These are phyloP conservation scores for Spea multiplicata DNA, from an alignment of 2,113 vertebrate genomes.

Conservation along the genomic window DNA sequence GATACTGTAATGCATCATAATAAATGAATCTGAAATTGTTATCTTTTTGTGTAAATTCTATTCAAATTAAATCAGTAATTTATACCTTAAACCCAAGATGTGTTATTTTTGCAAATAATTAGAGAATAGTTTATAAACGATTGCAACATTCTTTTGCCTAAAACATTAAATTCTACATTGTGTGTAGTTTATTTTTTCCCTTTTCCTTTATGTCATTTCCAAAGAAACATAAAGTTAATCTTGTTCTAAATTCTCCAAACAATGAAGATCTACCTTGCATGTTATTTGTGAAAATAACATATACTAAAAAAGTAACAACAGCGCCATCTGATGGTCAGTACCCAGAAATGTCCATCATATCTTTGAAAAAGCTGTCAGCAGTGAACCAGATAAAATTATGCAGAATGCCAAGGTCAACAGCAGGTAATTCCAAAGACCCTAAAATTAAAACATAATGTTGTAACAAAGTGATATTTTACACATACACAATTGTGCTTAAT, in stretches of 20 bases:
- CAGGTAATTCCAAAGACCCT: constrained; percentile 74
- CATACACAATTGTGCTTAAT: no score
- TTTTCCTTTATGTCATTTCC: neutral
- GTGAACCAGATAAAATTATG: constrained; percentile 70
- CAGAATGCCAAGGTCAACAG: constrained; percentile 71
- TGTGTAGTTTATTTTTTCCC: no score
- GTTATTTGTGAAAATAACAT: neutral
- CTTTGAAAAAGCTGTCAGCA: constrained; percentile 79
- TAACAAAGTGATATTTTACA: no score
- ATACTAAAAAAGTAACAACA: neutral
- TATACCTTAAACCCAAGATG: no score
- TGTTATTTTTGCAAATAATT: neutral
- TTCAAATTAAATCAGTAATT: no score
- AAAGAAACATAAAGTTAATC: neutral
- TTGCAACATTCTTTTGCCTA: no score
- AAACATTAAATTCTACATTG: no score
- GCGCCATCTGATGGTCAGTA: constrained; percentile 15
- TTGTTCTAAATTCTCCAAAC: neutral
- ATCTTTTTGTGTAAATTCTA: no score
- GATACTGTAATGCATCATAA: no score
- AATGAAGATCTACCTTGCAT: neutral
- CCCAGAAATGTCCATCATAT: constrained; percentile 52
- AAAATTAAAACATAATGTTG: neutral
- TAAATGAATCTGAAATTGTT: no score
- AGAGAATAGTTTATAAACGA: no score